These are phyloP conservation scores for Anhinga rufa DNA, from an alignment of 2,113 vertebrate species.

Conservation along the genomic window DNA sequence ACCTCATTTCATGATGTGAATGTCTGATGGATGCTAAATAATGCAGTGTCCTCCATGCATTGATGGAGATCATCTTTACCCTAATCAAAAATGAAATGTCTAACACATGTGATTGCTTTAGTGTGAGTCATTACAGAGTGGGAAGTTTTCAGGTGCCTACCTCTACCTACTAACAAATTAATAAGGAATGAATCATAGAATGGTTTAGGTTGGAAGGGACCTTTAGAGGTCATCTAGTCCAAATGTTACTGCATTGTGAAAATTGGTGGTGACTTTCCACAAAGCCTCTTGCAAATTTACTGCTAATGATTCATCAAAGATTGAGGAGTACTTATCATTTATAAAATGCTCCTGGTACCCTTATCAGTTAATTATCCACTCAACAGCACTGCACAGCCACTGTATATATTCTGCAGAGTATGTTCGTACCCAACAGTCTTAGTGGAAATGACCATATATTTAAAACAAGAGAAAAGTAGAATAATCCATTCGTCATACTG, in stretches of 20 bases:
- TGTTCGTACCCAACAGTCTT: background rate
- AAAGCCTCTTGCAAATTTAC: background rate
- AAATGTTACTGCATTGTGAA: background rate
- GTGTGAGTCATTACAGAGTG: background rate
- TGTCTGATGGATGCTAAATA: background rate
- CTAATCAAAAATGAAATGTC: background rate
- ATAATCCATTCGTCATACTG: background rate
- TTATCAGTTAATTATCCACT: background rate
- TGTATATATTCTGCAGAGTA: too few species aligned
- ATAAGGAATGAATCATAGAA: background rate
- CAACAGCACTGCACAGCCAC: background rate
- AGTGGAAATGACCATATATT: background rate
- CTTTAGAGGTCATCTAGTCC: too few species aligned
- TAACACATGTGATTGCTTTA: rapidly evolving
- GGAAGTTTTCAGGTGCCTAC: background rate
- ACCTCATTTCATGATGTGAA: background rate
- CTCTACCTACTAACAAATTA: background rate
- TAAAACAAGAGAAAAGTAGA: background rate
- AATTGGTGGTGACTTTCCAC: background rate
- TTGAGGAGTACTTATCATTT: background rate
- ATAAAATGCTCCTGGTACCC: background rate
- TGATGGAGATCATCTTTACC: background rate
- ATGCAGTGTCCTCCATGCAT: rapidly evolving
- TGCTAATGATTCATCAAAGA: background rate
- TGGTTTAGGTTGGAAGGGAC: too few species aligned